Evolutionary conservation across 2,888 invertebrate species (phyloP), one percentile per base, ranked within the genome.

Genomic region (Timema cristinae): DNA sequence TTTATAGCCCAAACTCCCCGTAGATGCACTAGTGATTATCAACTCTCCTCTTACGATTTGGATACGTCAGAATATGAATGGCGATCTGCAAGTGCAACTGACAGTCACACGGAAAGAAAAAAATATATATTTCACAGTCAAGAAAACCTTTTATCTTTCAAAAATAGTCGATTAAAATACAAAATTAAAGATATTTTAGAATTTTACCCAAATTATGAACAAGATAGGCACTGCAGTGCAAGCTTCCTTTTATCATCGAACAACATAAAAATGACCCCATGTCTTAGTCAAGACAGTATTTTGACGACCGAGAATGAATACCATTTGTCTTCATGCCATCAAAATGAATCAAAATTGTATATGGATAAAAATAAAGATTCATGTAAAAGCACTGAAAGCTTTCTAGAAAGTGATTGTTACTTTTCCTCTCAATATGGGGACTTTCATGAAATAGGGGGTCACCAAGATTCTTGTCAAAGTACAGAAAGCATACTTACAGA

Each of bases 401-500:
- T 93, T 51, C 79, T 93, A 13, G 74, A 74, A 76, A 87, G 88
- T 16, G 88, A 88, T 70, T 69, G 67, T 15, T 54, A 68, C 51
- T 68, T 63, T 52, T 56, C 61, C 0, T 63, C 68, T 7, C 61
- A 61, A 47, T 68, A 61, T 50, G 63, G 63, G 13, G 63, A 69
- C 50, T 56, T 63, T 11, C 49, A 61, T 50, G 69, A 63, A 63
- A 50, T 47, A 7, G 32, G 63, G 13, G 8, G 68, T 15, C 67
- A 72, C 50, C 51, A 69, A 51, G 69, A 72, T 56, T 72, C 72
- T 9, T 77, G 76, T 69, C 77, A 91, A 78, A 93, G 92, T 72
- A 85, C 93, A 78, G 93, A 93, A 79, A 92, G 92, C 78, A 89
- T 94, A 7, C 80, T 93, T 0, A 92, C 92, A 0, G 93, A 93